Evolutionary conservation across 1,140 invertebrate genomes (phyloP).

Genomic region (Drosophila tsacasi): DNA sequence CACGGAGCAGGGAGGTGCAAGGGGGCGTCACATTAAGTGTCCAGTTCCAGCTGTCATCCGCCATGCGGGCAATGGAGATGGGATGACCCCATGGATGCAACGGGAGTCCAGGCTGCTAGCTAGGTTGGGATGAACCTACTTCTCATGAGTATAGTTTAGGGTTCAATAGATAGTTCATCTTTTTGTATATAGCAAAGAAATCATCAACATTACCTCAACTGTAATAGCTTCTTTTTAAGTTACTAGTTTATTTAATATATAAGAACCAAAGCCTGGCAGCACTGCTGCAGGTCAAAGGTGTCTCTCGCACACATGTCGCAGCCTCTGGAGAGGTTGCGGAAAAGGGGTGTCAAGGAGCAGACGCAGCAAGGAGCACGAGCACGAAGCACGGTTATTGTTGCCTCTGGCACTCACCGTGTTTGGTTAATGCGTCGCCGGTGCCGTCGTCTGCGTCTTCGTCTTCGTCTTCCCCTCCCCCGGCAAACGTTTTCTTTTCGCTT

Average conservation of each 20-base stretch:
- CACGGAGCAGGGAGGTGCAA: not conserved
- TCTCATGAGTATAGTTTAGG: not conserved
- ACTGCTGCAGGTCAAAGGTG: conserved; percentile 7
- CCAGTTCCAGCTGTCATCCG: conserved; percentile 21
- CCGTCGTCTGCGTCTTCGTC: not conserved
- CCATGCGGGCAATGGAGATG: conserved; percentile 2
- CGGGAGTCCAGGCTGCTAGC: not conserved
- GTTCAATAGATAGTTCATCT: not conserved
- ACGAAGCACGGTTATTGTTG: conserved; percentile 47
- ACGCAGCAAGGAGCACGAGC: not conserved
- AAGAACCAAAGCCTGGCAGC: not conserved
- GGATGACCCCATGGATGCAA: conserved; percentile 7
- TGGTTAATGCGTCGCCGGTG: conserved; percentile 50
- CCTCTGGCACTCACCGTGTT: conserved; percentile 53
- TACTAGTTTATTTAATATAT: not conserved
- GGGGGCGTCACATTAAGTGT: conserved; percentile 29
- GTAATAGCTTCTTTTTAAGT: not conserved
- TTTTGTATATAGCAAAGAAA: not conserved
- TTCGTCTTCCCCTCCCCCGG: conserved; percentile 9
- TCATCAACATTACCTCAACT: not conserved
- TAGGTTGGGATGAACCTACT: not conserved
- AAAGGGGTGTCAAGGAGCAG: conserved; percentile 4
- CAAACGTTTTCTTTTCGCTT: conserved; percentile 43
- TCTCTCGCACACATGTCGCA: conserved; percentile 25
- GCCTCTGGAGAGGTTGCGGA: not conserved